Evolutionary conservation across 2,797 vertebrate genomes (phyloP).

Genomic region (Babyrousa celebensis): DNA sequence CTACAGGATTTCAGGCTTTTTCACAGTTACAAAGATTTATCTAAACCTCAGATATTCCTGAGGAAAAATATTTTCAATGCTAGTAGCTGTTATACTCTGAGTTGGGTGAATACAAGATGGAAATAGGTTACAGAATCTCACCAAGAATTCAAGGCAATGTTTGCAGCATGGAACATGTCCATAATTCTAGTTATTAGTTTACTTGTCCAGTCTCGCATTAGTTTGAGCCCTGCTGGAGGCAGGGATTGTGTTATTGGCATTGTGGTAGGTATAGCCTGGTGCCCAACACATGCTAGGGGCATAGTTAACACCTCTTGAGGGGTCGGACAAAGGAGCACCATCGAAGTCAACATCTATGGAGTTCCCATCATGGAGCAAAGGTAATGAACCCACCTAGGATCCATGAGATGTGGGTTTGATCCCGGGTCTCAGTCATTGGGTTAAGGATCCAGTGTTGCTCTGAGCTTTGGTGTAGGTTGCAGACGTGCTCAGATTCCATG

Average conservation of each 20-base stretch:
- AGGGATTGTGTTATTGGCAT: not conserved
- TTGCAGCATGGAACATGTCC: not conserved
- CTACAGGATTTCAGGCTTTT: constrained; percentile 96
- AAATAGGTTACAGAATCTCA: constrained; percentile 83
- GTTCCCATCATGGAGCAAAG: too few species aligned
- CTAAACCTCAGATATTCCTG: constrained; percentile 95
- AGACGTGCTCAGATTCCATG: too few species aligned
- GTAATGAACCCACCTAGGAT: too few species aligned
- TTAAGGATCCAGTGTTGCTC: too few species aligned
- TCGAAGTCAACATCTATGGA: not conserved
- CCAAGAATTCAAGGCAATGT: not conserved
- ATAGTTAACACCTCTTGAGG: not conserved
- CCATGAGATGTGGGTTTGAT: too few species aligned
- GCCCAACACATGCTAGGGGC: not conserved
- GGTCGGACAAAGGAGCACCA: not conserved
- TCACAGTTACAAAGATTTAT: constrained; percentile 93
- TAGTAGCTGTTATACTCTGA: constrained; percentile 96
- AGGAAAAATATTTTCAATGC: constrained; percentile 95
- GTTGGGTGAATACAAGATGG: constrained; percentile 97
- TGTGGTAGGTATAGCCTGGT: not conserved
- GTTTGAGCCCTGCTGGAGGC: not conserved
- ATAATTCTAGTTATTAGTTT: rapidly evolving
- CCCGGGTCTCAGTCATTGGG: too few species aligned
- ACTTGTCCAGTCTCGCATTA: not conserved
- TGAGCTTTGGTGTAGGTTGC: too few species aligned